These are phyloP conservation scores for Pteruthius melanotis DNA, from an alignment of 2,113 vertebrate genomes.

Conservation along the genomic window DNA sequence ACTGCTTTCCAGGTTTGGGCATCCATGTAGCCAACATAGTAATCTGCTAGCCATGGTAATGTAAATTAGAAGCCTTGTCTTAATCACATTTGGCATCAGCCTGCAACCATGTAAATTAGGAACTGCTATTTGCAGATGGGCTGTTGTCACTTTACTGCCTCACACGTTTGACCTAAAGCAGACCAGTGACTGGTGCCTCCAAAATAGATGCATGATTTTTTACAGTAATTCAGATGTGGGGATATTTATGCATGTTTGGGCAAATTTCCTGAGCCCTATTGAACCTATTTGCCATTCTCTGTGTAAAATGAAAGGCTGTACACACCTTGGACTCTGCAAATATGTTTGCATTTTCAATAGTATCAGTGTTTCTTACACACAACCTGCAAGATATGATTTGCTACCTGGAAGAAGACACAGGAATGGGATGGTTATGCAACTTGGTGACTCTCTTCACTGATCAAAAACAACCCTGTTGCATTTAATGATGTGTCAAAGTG, in stretches of 20 bases:
- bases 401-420: neutral
- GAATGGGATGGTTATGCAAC: neutral
- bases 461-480: neutral
- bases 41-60: neutral
- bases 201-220: fast-evolving
- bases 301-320: neutral
- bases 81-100: neutral
- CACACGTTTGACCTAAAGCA: neutral
- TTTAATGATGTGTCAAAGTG: neutral
- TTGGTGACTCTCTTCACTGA: neutral
- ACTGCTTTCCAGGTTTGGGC: neutral
- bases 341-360: neutral
- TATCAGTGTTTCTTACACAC: neutral
- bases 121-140: neutral
- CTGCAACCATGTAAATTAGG: neutral
- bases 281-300: neutral
- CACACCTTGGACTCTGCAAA: neutral
- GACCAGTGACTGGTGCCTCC: neutral
- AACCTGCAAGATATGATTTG: neutral
- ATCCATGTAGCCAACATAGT: neutral
- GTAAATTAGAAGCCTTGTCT: neutral
- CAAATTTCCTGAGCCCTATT: neutral
- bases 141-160: neutral
- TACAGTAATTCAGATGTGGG: neutral
- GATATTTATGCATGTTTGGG: neutral